These are phyloP conservation scores for Mycteria americana DNA, from an alignment of 2,797 vertebrate genomes.

Conservation along the genomic window DNA sequence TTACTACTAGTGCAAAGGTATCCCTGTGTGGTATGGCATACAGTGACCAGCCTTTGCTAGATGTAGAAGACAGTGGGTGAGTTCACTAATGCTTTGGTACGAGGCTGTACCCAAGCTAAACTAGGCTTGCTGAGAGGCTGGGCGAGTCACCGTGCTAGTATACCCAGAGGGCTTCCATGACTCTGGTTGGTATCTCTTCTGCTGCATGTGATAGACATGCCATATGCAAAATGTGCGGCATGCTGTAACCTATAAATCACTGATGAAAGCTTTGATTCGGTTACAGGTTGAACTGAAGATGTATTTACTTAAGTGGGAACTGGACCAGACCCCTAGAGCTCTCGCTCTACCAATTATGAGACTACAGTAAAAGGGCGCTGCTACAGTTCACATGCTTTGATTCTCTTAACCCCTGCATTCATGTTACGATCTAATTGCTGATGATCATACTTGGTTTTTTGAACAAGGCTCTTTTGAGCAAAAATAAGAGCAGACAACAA, in stretches of 20 bases:
- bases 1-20: no score
- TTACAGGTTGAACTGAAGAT: background rate
- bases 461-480: background rate
- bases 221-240: background rate
- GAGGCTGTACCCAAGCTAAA: background rate
- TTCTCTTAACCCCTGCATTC: background rate
- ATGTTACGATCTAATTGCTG: background rate
- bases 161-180: background rate
- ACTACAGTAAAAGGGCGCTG: background rate
- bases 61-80: fast-evolving
- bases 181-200: background rate
- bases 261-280: background rate
- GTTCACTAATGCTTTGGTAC: background rate
- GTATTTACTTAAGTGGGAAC: background rate
- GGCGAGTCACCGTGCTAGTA: background rate
- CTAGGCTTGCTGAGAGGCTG: no score
- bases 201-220: background rate
- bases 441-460: fast-evolving
- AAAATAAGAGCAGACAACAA: background rate
- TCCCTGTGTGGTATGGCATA: background rate
- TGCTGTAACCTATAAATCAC: background rate
- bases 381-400: background rate
- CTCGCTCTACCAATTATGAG: fast-evolving
- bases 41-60: background rate
- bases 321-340: background rate